These are phyloP conservation scores for Crocuta crocuta DNA, from an alignment of 2,113 vertebrate species.

Conservation along the genomic window DNA sequence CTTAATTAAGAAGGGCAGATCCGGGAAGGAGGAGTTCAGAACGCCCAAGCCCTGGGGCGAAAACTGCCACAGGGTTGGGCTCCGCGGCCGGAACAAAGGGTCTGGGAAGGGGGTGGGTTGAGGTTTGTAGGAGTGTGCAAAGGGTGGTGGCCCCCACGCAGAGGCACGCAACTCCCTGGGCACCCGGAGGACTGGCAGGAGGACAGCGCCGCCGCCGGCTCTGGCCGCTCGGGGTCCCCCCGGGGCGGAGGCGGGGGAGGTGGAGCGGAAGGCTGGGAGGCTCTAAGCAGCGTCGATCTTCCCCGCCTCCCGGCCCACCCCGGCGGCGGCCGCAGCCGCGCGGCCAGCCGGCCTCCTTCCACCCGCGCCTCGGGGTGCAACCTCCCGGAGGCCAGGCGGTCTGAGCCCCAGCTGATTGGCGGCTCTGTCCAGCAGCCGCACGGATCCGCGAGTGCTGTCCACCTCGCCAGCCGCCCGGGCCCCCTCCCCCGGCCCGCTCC, in stretches of 20 bases:
- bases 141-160: neutral
- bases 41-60: conserved; percentile 18
- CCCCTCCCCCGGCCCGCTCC: conserved; percentile 22
- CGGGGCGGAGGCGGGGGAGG: conserved; percentile 48
- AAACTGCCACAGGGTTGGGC: neutral
- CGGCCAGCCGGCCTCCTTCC: neutral
- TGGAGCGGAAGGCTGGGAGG: conserved; percentile 42
- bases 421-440: conserved; percentile 51
- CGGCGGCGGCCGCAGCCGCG: neutral
- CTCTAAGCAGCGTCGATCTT: neutral
- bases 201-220: neutral
- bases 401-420: conserved; percentile 66
- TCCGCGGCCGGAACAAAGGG: conserved; percentile 71
- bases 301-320: conserved; percentile 12
- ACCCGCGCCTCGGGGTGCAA: neutral
- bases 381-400: conserved; percentile 26
- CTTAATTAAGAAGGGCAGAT: conserved; percentile 43
- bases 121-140: neutral
- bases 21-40: conserved; percentile 49
- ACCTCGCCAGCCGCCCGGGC: conserved; percentile 20
- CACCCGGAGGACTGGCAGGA: neutral
- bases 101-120: neutral
- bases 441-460: neutral
- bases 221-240: neutral
- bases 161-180: conserved; percentile 46